Evolutionary conservation across 2,113 vertebrate genomes (phyloP).

Genomic region (Pica pica): DNA sequence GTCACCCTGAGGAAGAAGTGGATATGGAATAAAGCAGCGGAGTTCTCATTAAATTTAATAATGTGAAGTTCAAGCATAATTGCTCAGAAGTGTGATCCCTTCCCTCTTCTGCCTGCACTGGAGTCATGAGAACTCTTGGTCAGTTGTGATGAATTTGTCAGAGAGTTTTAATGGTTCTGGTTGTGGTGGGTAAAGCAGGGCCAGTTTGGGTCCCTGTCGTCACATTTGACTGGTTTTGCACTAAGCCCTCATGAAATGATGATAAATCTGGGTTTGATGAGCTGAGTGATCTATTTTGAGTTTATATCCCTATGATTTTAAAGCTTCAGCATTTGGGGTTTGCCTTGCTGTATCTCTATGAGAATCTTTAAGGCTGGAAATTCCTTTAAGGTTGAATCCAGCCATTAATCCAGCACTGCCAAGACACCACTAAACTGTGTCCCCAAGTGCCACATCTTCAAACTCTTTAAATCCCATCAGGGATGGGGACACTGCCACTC

Average conservation of each 20-base stretch:
- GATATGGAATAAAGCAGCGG: neutral
- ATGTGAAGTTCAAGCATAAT: neutral
- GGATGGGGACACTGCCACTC: neutral
- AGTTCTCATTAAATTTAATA: neutral
- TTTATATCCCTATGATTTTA: rapidly evolving
- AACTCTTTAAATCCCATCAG: neutral
- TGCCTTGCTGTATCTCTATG: neutral
- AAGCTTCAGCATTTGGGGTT: neutral
- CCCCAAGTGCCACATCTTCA: neutral
- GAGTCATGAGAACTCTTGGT: neutral
- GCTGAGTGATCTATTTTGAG: neutral
- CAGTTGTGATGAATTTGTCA: neutral
- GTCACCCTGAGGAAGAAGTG: neutral
- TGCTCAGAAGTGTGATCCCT: neutral
- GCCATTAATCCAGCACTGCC: rapidly evolving
- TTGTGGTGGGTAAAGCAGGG: neutral
- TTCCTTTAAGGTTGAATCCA: neutral
- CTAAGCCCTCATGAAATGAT: neutral
- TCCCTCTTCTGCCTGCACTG: rapidly evolving
- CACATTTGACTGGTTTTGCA: neutral
- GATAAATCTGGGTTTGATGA: neutral
- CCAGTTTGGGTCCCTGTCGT: rapidly evolving
- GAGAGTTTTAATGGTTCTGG: neutral
- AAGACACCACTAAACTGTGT: neutral
- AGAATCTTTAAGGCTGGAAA: neutral